Percentiles rank a stretch among this genome's conserved stretches.
These are phyloP conservation scores for Oreortyx pictus DNA, from an alignment of 2,797 vertebrate genomes.

Conservation along the genomic window DNA sequence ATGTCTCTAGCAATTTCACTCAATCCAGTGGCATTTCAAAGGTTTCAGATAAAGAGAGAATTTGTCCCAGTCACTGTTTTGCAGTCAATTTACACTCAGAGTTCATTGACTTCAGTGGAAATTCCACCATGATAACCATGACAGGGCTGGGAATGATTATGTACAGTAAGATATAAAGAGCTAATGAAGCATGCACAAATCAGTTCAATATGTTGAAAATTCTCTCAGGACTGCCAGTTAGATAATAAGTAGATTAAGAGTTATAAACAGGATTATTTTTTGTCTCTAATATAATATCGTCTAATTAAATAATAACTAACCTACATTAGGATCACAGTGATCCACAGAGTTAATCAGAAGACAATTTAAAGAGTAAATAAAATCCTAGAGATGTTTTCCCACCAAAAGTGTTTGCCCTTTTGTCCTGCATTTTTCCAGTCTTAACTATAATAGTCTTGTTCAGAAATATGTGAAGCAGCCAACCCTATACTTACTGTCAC, in stretches of 20 bases:
- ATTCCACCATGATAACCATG: constrained; percentile 49
- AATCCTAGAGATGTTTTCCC: background rate
- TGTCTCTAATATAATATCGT: constrained; percentile 18
- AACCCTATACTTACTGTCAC: background rate
- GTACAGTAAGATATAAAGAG: constrained; percentile 42
- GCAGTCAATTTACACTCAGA: constrained; percentile 29
- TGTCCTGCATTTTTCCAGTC: background rate
- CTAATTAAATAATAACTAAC: constrained; percentile 52
- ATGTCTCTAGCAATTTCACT: constrained; percentile 42
- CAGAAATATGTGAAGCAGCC: background rate
- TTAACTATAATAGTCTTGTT: background rate
- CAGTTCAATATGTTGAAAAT: constrained; percentile 54
- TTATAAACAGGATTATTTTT: constrained; percentile 47
- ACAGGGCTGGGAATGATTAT: constrained; percentile 53
- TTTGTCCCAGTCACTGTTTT: constrained; percentile 59
- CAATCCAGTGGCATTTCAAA: constrained; percentile 50
- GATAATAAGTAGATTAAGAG: constrained; percentile 64
- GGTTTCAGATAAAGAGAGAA: constrained; percentile 52
- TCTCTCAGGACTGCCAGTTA: constrained; percentile 48
- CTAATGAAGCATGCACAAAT: constrained; percentile 51
- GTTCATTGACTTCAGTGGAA: constrained; percentile 52
- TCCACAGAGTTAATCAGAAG: constrained; percentile 24
- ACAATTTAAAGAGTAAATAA: constrained; percentile 20
- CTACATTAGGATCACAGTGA: background rate
- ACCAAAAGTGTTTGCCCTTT: background rate